Evolutionary conservation across 2,113 vertebrate species (phyloP).

Genomic region (Oxygymnocypris stewartii): DNA sequence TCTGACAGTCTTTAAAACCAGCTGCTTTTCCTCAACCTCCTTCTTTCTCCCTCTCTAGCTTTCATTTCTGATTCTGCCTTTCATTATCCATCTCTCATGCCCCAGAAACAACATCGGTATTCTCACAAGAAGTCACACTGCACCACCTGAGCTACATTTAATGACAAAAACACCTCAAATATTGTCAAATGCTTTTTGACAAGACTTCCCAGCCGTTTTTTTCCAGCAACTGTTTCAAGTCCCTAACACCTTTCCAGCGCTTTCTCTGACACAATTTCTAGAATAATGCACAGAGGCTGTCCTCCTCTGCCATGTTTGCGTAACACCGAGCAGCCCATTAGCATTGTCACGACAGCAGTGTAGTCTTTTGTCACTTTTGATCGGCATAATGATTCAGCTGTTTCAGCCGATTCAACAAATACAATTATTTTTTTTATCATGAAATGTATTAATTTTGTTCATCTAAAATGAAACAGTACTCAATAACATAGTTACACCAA

Average conservation of each 20-base stretch:
- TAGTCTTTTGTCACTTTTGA: conserved; percentile 2
- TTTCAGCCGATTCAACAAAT: neutral
- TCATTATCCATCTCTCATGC: conserved; percentile 25
- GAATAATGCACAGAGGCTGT: conserved; percentile 14
- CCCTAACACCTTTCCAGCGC: conserved; percentile 22
- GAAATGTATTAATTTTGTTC: neutral
- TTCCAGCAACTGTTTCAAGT: conserved; percentile 40
- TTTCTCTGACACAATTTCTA: conserved; percentile 17
- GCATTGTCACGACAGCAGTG: neutral
- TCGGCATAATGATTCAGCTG: conserved; percentile 21
- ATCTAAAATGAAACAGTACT: neutral
- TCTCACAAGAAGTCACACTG: neutral
- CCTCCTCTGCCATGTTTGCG: conserved; percentile 31
- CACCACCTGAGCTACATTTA: conserved; percentile 28
- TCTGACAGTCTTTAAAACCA: conserved; percentile 40
- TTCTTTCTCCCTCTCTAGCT: neutral
- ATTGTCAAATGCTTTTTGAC: conserved; percentile 39
- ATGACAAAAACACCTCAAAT: conserved; percentile 35
- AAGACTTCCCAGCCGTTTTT: conserved; percentile 19
- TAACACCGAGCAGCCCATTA: neutral
- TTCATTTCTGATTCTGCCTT: conserved; percentile 26
- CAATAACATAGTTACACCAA: neutral
- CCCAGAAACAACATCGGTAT: conserved; percentile 3
- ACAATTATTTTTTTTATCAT: neutral
- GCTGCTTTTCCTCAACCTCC: conserved; percentile 6